These are phyloP conservation scores for Serranus cabrilla DNA, from an alignment of 2,797 vertebrate species.

Conservation along the genomic window DNA sequence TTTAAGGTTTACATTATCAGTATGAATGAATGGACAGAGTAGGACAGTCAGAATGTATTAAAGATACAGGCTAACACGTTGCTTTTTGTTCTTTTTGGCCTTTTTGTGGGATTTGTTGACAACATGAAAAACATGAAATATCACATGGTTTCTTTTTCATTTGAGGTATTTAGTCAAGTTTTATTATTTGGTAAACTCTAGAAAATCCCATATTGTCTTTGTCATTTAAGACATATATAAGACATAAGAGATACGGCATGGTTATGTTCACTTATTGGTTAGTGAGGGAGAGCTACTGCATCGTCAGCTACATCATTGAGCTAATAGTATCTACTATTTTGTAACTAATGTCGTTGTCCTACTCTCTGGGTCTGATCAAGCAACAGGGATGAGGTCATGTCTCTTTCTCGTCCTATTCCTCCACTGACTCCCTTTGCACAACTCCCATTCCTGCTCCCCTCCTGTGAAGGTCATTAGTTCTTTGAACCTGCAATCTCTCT, in stretches of 20 bases:
- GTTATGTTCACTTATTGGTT: background rate
- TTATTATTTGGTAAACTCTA: constrained; percentile 4
- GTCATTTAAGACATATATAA: background rate
- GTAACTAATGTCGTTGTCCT: background rate
- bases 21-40: background rate
- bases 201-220: background rate
- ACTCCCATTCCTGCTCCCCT: constrained; percentile 33
- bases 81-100: too few relatives aligned
- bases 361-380: constrained; percentile 28
- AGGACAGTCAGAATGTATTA: background rate
- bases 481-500: constrained; percentile 70
- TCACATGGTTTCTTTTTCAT: background rate
- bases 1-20: background rate
- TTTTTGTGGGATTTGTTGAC: background rate
- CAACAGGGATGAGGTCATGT: constrained; percentile 57
- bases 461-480: constrained; percentile 67
- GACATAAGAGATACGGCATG: background rate
- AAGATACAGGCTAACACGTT: background rate
- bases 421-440: background rate
- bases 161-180: background rate
- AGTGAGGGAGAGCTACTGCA: background rate
- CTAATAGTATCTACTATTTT: background rate
- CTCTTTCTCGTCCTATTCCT: constrained; percentile 35
- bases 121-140: background rate
- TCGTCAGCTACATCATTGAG: background rate